Conservation (phyloP, 2,797 vertebrate genomes). For the Amblyopsis hoosieri region DNA sequence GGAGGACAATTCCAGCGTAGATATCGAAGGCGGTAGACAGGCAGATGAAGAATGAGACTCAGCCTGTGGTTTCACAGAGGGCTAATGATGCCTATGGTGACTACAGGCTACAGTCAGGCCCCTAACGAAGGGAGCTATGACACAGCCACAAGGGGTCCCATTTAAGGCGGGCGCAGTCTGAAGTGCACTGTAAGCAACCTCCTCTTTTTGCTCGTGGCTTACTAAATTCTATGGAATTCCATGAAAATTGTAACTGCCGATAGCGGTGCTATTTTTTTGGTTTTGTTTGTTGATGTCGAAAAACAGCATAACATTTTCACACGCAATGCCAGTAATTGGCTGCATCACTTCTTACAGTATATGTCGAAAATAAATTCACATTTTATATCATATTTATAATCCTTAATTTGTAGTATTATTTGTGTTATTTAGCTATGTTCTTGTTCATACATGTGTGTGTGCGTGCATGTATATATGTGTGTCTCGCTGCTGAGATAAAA, state of each 20-base stretch:
- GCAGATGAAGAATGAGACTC: slow-evolving; percentile 84
- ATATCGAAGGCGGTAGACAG: slow-evolving; percentile 77
- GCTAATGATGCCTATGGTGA: slow-evolving; percentile 85
- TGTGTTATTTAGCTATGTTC: slow-evolving; percentile 38
- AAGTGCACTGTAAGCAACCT: slow-evolving; percentile 83
- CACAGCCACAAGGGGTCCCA: slow-evolving; percentile 83
- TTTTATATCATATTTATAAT: no score
- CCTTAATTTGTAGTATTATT: slow-evolving; percentile 9
- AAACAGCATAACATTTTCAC: slow-evolving; percentile 65
- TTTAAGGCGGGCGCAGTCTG: slow-evolving; percentile 78
- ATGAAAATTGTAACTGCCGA: slow-evolving; percentile 65
- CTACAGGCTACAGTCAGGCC: slow-evolving; percentile 81
- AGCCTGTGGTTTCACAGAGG: slow-evolving; percentile 80
- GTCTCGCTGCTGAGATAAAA: slow-evolving; percentile 61
- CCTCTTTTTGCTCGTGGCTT: slow-evolving; percentile 71
- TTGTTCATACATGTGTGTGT: slow-evolving; percentile 29
- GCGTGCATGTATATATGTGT: slow-evolving; percentile 29
- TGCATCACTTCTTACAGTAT: slow-evolving; percentile 33
- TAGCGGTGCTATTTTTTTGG: slow-evolving; percentile 59
- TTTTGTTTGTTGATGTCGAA: slow-evolving; percentile 50
- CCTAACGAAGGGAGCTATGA: slow-evolving; percentile 85
- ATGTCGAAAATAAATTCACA: no score
- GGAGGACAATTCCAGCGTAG: slow-evolving; percentile 62
- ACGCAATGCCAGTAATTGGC: slow-evolving; percentile 66
- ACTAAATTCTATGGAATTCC: slow-evolving; percentile 76